Evolutionary conservation across 2,888 invertebrate genomes (phyloP).

Genomic region (Xiphydria camelus): DNA sequence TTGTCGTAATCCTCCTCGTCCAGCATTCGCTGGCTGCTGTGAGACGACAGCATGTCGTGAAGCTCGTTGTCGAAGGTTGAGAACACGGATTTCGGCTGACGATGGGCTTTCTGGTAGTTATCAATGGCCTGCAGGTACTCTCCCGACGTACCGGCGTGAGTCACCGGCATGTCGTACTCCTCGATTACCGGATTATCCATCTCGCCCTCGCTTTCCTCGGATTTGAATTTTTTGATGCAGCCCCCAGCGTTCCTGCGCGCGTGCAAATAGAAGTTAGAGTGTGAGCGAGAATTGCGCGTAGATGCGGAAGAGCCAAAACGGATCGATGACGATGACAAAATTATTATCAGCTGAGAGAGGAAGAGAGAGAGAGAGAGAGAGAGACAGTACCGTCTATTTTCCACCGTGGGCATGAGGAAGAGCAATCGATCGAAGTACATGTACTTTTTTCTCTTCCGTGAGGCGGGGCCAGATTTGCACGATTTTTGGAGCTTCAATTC

Average conservation of each 20-base stretch:
- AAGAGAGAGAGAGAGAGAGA: background rate
- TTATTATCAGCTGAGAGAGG: too few species aligned
- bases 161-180: conserved; percentile 40
- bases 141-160: conserved; percentile 29
- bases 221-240: conserved; percentile 30
- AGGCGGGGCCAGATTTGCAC: conserved; percentile 26
- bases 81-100: conserved; percentile 41
- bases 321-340: too few species aligned
- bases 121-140: conserved; percentile 9
- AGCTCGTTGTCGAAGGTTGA: conserved; percentile 45
- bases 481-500: conserved; percentile 44
- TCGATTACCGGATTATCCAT: conserved; percentile 41
- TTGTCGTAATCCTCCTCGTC: conserved; percentile 52
- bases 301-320: too few species aligned
- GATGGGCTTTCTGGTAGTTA: background rate
- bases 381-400: conserved; percentile 37
- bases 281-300: too few species aligned
- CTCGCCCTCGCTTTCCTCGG: conserved; percentile 40
- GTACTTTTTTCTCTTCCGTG: conserved; percentile 46
- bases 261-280: too few species aligned
- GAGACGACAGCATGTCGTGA: conserved; percentile 42
- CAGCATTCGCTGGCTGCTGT: conserved; percentile 34
- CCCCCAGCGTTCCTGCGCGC: background rate
- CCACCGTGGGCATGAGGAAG: conserved; percentile 48
- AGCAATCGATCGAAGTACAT: conserved; percentile 46